Base-by-base conservation (phyloP, 2,888 invertebrate genomes). In the Melanotus villosus region DNA sequence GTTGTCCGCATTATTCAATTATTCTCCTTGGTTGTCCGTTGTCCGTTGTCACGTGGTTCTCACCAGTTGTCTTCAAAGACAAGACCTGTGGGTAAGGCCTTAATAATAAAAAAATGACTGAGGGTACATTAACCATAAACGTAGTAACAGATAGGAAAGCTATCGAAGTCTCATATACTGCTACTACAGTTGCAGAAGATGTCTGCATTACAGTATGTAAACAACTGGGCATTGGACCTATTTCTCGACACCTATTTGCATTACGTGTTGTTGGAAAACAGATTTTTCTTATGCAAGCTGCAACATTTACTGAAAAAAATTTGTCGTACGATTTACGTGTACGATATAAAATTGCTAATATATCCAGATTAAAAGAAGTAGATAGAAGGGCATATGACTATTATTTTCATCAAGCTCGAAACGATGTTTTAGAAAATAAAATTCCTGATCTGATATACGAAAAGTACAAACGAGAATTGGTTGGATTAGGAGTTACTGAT, bases 401-500 rank as follows among this genome's bases (percentile, higher is more conserved):
- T 83, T 92, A 92, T 80, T 97, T 94, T 81, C 91, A 92, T 83
- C 96, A 96, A 90, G 93, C 92, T 45, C 87, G 94, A 26, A 88
- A 89, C 80, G 96, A 96, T 87, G 91, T 96, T 47, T 87, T 94
- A 68, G 90, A 92, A 63, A 93, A 92, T 80, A 90, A 90, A 80
- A 92, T 97, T 72, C 89, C 91, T 5, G 95, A 95, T 81, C 90
- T 95, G 68, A 88, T 91, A 69, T 94, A 93, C 83, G 93, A 93
- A 59, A 91, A 91, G 67, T 90, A 92, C 77, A 92, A 92, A 80
- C 88, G 91, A 68, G 92, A 94, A 83, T 87, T 95, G 1, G 86
- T 96, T 62, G 97, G 97, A 0, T 86, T 97, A 58, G 94, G 94
- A 7, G 94, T 95, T 63, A 90, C 93, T 58, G 96, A 96, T 83